These are phyloP conservation scores for Nymphalis io DNA, from an alignment of 1,140 invertebrate species.

Conservation along the genomic window DNA sequence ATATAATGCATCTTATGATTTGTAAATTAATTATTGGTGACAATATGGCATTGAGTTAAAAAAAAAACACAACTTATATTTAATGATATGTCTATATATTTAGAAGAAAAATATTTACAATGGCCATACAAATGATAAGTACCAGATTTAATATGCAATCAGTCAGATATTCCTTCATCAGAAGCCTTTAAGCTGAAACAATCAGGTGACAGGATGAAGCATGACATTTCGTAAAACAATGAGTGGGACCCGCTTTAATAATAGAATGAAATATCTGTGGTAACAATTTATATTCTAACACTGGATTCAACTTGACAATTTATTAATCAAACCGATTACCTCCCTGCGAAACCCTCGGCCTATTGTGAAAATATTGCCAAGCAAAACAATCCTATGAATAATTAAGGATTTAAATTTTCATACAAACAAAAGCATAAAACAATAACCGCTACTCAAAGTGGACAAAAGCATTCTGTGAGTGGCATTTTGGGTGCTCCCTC, in stretches of 20 bases:
- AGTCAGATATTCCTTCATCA: slow-evolving; percentile 35
- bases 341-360: slow-evolving; percentile 67
- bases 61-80: not conserved
- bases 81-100: not conserved
- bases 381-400: slow-evolving; percentile 80
- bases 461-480: slow-evolving; percentile 74
- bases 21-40: slow-evolving; percentile 6
- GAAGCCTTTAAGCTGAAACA: slow-evolving; percentile 56
- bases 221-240: slow-evolving; percentile 79
- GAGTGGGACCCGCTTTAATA: slow-evolving; percentile 70
- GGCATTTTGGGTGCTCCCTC: slow-evolving; percentile 63
- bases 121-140: not conserved
- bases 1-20: slow-evolving; percentile 22
- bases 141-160: not conserved
- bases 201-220: slow-evolving; percentile 78
- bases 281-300: slow-evolving; percentile 79
- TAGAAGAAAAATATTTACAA: not conserved
- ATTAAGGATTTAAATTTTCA: slow-evolving; percentile 80
- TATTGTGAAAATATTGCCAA: slow-evolving; percentile 80
- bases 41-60: not conserved
- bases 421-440: slow-evolving; percentile 78
- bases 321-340: slow-evolving; percentile 81
- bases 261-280: slow-evolving; percentile 79
- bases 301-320: slow-evolving; percentile 81
- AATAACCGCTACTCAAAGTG: slow-evolving; percentile 74